A percentile compares a stretch with the other conserved stretches of the same genome.
Conservation (phyloP, 1,140 invertebrate species). For the Pachypsylla venusta region DNA sequence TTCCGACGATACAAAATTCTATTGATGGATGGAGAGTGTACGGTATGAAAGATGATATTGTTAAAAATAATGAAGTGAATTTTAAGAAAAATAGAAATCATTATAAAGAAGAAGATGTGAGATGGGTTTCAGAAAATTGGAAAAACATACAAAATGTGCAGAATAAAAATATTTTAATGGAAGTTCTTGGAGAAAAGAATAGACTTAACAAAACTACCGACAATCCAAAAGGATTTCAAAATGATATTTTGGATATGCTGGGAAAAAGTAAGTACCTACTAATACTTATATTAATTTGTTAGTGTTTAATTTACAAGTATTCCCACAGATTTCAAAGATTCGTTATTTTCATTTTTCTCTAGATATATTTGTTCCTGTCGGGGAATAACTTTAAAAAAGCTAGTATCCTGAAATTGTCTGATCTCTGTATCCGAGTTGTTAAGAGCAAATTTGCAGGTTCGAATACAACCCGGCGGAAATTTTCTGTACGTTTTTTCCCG, state of each 20-base stretch:
- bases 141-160: slow-evolving; percentile 48
- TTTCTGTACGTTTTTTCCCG: too few species aligned
- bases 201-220: slow-evolving; percentile 32
- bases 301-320: slow-evolving; percentile 3
- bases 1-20: not conserved
- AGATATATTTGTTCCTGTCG: not conserved
- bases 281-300: not conserved
- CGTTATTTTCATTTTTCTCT: not conserved
- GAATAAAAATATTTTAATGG: slow-evolving; percentile 38
- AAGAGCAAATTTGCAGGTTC: too few species aligned
- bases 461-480: too few species aligned
- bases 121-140: slow-evolving; percentile 38
- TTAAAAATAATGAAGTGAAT: not conserved
- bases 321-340: not conserved
- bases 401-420: too few species aligned
- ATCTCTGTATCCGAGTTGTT: too few species aligned
- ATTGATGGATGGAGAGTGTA: not conserved
- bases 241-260: slow-evolving; percentile 61
- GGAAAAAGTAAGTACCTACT: slow-evolving; percentile 51
- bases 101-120: slow-evolving; percentile 22
- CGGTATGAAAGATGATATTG: not conserved
- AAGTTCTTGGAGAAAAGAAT: slow-evolving; percentile 49
- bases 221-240: slow-evolving; percentile 37
- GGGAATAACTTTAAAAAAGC: slow-evolving; percentile 1
- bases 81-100: slow-evolving; percentile 19